These are phyloP conservation scores for Dendrolimus punctatus DNA, from an alignment of 1,140 invertebrate genomes.

Conservation along the genomic window DNA sequence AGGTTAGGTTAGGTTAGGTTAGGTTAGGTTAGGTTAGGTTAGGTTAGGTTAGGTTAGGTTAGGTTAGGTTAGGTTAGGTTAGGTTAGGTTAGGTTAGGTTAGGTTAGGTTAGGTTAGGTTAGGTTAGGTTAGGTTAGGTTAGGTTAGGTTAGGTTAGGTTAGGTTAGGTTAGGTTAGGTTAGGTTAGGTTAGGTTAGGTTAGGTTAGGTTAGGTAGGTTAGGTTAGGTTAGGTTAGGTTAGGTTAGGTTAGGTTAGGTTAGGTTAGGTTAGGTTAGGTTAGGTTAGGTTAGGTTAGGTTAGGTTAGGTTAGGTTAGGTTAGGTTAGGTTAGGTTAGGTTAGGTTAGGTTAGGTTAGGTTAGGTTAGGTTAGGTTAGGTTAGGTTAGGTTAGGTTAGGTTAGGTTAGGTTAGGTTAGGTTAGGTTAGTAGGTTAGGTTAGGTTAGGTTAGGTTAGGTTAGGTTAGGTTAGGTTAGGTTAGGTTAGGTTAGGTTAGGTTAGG, in stretches of 20 bases:
- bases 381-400: conserved; percentile 7
- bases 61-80: conserved; percentile 3
- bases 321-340: conserved; percentile 1
- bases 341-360: conserved; percentile 2
- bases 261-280: conserved; percentile 1
- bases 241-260: conserved; percentile 3
- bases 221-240: conserved; percentile 2
- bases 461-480: not conserved
- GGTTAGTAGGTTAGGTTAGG: conserved; percentile 13
- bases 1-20: conserved; percentile 3
- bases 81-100: conserved; percentile 3
- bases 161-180: not conserved
- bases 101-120: not conserved
- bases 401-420: conserved; percentile 12
- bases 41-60: conserved; percentile 3
- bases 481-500: not conserved
- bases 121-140: conserved; percentile 3
- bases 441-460: conserved; percentile 9
- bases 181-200: conserved; percentile 1
- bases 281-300: conserved; percentile 3
- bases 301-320: conserved; percentile 2
- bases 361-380: conserved; percentile 3
- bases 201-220: conserved; percentile 2
- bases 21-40: conserved; percentile 3
- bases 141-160: conserved; percentile 1